These are phyloP conservation scores for Crotophaga sulcirostris DNA, from an alignment of 2,113 vertebrate genomes.

Conservation along the genomic window DNA sequence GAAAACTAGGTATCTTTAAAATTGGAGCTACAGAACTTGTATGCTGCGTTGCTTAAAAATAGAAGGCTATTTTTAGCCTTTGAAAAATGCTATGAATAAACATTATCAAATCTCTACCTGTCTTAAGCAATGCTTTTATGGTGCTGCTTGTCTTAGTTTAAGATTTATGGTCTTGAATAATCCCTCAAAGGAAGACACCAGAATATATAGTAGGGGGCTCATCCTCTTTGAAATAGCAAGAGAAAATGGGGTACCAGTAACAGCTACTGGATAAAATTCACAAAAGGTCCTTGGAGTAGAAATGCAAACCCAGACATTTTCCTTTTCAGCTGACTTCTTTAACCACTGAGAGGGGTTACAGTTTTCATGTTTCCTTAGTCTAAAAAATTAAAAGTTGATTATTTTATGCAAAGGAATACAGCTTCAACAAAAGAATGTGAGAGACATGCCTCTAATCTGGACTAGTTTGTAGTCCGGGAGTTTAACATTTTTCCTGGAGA, in stretches of 20 bases:
- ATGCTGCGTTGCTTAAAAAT: not conserved
- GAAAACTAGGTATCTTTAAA: not conserved
- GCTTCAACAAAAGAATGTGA: not conserved
- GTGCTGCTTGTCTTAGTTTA: not conserved
- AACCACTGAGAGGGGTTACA: not conserved
- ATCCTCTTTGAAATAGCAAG: not conserved
- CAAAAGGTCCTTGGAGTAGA: not conserved
- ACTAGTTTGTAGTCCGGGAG: not conserved
- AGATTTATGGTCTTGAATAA: not conserved
- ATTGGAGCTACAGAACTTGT: not conserved
- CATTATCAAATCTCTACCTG: not conserved
- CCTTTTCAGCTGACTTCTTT: not conserved
- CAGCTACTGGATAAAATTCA: not conserved
- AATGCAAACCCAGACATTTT: not conserved
- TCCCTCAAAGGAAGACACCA: not conserved
- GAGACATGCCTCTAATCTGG: not conserved
- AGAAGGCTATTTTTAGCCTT: conserved; percentile 1
- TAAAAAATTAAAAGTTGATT: not conserved
- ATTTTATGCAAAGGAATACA: not conserved
- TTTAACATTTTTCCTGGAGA: not conserved
- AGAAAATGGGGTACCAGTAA: not conserved
- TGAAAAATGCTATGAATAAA: not conserved
- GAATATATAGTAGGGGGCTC: not conserved
- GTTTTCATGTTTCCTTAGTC: not conserved
- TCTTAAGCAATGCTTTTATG: not conserved